phyloP scores from a whole-genome alignment of 1,140 invertebrate genomes.

The Agraylea sexmaculata region DNA sequence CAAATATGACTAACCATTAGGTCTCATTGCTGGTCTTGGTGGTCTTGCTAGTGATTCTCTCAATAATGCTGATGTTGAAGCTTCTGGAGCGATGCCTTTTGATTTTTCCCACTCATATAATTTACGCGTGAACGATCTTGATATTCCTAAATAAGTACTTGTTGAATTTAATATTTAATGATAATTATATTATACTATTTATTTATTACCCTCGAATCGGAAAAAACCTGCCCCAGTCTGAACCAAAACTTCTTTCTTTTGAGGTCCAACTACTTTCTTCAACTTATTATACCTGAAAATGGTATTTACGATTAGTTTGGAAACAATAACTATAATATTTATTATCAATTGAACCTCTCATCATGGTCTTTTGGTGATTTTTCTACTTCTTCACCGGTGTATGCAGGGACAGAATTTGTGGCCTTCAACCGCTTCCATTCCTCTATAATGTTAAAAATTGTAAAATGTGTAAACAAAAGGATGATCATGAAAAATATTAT shows the following conservation, averaged over 20 bases:
- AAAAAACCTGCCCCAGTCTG: constrained; percentile 71
- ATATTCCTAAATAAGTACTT: constrained; percentile 45
- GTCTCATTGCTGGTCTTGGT: constrained; percentile 21
- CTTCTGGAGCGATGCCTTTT: constrained; percentile 64
- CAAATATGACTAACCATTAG: too few relatives aligned
- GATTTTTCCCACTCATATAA: constrained; percentile 86
- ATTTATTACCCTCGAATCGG: constrained; percentile 53
- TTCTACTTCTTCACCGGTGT: constrained; percentile 32
- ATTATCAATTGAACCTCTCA: neutral
- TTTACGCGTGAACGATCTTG: constrained; percentile 76
- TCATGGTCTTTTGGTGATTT: constrained; percentile 26
- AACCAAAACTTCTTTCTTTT: constrained; percentile 60
- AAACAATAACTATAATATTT: neutral
- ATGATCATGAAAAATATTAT: constrained; percentile 3
- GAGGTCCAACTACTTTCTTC: constrained; percentile 42
- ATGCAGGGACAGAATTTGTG: constrained; percentile 36
- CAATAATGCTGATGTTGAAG: constrained; percentile 66
- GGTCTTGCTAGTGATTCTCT: constrained; percentile 31
- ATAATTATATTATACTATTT: constrained; percentile 5
- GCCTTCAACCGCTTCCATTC: constrained; percentile 55
- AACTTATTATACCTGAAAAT: constrained; percentile 47
- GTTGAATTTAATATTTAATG: neutral
- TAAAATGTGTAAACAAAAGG: neutral
- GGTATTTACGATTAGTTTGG: neutral
- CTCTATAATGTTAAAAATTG: constrained; percentile 30